A percentile compares a stretch with the other conserved stretches of the same genome.
Evolutionary conservation across 1,140 invertebrate genomes (phyloP).

Genomic region (Drosophila sucinea): DNA sequence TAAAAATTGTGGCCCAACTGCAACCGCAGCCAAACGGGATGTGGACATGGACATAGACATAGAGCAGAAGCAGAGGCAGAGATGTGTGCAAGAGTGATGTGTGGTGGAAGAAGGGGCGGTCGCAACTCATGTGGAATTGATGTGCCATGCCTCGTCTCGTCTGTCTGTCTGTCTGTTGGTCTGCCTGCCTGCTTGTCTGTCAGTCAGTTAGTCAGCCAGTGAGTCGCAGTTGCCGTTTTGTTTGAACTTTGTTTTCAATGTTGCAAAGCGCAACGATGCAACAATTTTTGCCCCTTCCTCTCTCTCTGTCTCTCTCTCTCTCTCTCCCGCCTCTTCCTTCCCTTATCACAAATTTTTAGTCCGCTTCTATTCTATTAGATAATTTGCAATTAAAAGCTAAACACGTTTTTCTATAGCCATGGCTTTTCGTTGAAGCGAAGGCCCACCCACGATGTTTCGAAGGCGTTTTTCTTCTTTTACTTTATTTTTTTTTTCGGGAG

Average conservation of each 20-base stretch:
- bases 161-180: conserved; percentile 48
- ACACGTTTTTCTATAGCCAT: conserved; percentile 57
- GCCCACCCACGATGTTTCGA: conserved; percentile 67
- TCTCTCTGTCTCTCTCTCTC: too few relatives aligned
- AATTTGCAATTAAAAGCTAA: conserved; percentile 81
- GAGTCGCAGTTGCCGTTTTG: conserved; percentile 51
- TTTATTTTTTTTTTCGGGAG: conserved; percentile 32
- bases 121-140: conserved; percentile 80
- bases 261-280: conserved; percentile 58
- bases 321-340: neutral
- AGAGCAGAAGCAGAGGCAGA: conserved; percentile 21
- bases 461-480: conserved; percentile 49
- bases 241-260: conserved; percentile 80
- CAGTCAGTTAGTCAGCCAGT: conserved; percentile 17
- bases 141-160: conserved; percentile 72
- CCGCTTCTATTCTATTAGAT: conserved; percentile 47
- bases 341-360: neutral
- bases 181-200: conserved; percentile 27
- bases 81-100: neutral
- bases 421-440: conserved; percentile 39
- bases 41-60: conserved; percentile 58
- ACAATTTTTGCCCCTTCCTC: conserved; percentile 13
- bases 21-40: conserved; percentile 56
- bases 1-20: conserved; percentile 75
- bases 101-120: conserved; percentile 40